Evolutionary conservation across 2,113 vertebrate genomes (phyloP), one percentile per base, ranked within the genome.

Genomic region (Micromys minutus): DNA sequence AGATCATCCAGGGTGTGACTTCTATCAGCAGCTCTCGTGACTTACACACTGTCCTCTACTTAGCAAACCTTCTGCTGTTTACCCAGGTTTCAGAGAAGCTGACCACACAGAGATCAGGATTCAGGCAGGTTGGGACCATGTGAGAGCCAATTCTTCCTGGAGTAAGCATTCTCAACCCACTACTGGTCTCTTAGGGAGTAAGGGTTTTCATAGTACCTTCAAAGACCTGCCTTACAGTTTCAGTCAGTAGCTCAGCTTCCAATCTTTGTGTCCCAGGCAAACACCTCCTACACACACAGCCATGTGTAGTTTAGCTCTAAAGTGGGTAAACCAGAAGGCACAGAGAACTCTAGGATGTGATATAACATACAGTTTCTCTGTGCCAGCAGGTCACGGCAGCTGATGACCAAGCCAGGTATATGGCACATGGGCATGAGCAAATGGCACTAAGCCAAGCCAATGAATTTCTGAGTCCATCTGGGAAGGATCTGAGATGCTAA

Each of bases 381-480:
- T 36, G 19, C 26, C 1, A 45, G 21, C 39, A 12, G 17, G n/a
- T 10, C 42, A 50, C 1, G 34, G 34, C 19, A 42, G 11, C 12
- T 34, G 10, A 15, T 7, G 1, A 36, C 0, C 0, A 11, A 4
- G 13, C 11, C 2, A 26, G n/a, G 1, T 8, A 2, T 0, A 0
- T 29, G 57, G 19, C 12, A 47, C 7, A 0, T 12, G 5, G 3
- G 3, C 6, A 17, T 29, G 42, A 26, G 22, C 4, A 6, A 0
- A 1, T 2, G 0, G 3, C 5, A 10, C 9, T 9, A 65, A 0
- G 21, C 17, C 12, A 5, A 34, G 52, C 3, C 3, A 1, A 10
- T 34, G 36, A 19, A 5, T 36, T 47, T 12, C 22, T 7, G 39
- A 39, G 69, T 0, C 0, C 5, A 3, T 34, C 39, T 0, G 29